A percentile compares a stretch with the other conserved stretches of the same genome.
These are phyloP conservation scores for Tetraneura akinire DNA, from an alignment of 1,140 invertebrate genomes.

Conservation along the genomic window DNA sequence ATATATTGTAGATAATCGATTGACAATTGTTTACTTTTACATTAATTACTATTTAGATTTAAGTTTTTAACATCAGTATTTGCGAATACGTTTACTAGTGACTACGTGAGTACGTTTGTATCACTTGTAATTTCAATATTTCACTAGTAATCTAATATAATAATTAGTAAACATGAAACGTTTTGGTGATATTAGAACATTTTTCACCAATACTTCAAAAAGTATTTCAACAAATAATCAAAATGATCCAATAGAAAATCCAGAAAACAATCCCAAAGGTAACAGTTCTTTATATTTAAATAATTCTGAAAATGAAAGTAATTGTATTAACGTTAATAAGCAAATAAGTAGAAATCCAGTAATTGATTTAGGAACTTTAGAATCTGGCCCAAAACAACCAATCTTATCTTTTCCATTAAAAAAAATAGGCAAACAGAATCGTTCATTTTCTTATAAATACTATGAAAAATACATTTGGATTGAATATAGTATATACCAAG, in stretches of 20 bases:
- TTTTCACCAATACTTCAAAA: background rate
- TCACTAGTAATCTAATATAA: background rate
- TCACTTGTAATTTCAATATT: too few species aligned
- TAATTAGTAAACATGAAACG: constrained; percentile 24
- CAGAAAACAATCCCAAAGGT: background rate
- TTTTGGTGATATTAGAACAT: background rate
- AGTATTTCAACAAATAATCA: background rate
- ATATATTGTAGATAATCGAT: background rate
- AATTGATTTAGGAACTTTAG: constrained; percentile 21
- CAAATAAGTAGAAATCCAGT: background rate
- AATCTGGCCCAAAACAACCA: constrained; percentile 18
- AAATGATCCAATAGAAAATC: background rate
- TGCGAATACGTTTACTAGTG: background rate
- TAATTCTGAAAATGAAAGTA: background rate
- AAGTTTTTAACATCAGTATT: constrained; percentile 4
- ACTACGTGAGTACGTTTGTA: background rate
- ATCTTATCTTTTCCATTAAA: constrained; percentile 12
- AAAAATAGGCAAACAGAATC: constrained; percentile 8
- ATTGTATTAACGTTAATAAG: background rate
- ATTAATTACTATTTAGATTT: background rate
- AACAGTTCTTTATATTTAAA: constrained; percentile 1
- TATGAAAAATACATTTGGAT: constrained; percentile 24
- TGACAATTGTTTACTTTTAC: background rate
- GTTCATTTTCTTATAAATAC: constrained; percentile 1
- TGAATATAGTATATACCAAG: constrained; percentile 19